Percentiles rank a stretch among this genome's conserved stretches.
Evolutionary conservation across 2,888 invertebrate genomes (phyloP).

Genomic region (Oasisia sp.): DNA sequence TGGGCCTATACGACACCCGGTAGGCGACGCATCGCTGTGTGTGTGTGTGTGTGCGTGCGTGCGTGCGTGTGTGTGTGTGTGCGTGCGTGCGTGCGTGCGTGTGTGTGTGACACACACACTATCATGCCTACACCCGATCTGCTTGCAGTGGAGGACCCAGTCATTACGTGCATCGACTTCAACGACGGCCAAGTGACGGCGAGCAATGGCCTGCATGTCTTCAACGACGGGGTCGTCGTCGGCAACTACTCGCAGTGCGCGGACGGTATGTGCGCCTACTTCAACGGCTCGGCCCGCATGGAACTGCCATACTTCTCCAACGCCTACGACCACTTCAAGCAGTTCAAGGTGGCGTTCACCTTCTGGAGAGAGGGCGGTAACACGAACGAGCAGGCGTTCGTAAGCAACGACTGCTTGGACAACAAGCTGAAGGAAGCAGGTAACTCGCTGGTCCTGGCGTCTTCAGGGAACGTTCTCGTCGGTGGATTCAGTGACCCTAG

Average conservation of each 20-base stretch:
- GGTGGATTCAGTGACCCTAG: background rate
- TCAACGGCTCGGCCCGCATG: background rate
- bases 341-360: background rate
- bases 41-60: background rate
- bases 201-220: background rate
- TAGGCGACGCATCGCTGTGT: background rate
- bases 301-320: background rate
- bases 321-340: background rate
- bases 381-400: conserved; percentile 6
- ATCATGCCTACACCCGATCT: background rate
- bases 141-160: background rate
- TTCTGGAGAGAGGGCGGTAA: background rate
- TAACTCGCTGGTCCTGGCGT: background rate
- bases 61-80: background rate
- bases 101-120: too few species aligned
- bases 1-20: background rate
- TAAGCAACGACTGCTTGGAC: background rate
- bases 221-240: background rate
- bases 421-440: background rate
- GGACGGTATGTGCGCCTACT: background rate
- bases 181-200: background rate
- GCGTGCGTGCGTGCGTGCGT: background rate
- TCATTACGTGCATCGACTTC: background rate
- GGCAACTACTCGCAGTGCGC: background rate
- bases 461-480: background rate